Conservation (phyloP, 2,888 invertebrate genomes). For the Xylota sylvarum region DNA sequence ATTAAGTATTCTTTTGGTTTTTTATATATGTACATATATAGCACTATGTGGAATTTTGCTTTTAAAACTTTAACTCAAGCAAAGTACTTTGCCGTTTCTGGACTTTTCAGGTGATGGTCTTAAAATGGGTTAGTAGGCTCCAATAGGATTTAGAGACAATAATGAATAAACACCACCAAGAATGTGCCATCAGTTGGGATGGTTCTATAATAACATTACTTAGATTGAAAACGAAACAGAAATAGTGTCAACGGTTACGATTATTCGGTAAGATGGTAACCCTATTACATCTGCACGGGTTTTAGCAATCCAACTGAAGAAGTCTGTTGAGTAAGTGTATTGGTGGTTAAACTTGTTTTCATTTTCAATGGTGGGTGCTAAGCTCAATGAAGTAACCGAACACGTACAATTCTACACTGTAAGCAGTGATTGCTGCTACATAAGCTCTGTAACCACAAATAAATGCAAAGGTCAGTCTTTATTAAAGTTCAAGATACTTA, state of each 20-base stretch:
- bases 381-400: slow-evolving; percentile 33
- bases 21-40: too few relatives aligned
- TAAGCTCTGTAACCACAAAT: slow-evolving; percentile 25
- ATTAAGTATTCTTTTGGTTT: too few relatives aligned
- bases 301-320: slow-evolving; percentile 19
- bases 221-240: too few relatives aligned
- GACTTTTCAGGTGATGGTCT: too few relatives aligned
- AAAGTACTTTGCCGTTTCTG: too few relatives aligned
- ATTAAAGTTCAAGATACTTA: slow-evolving; percentile 50
- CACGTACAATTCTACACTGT: not conserved
- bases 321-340: slow-evolving; percentile 59
- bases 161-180: too few relatives aligned
- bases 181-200: too few relatives aligned
- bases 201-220: too few relatives aligned
- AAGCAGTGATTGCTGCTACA: slow-evolving; percentile 1
- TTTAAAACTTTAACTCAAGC: too few relatives aligned
- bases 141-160: too few relatives aligned
- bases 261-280: slow-evolving; percentile 38
- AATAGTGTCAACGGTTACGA: not conserved
- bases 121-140: too few relatives aligned
- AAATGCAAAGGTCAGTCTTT: slow-evolving; percentile 50
- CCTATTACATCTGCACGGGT: slow-evolving; percentile 15
- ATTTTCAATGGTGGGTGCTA: slow-evolving; percentile 60
- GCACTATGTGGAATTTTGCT: too few relatives aligned
- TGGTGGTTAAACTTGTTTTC: slow-evolving; percentile 71